Evolutionary conservation across 2,797 vertebrate species (phyloP).

Genomic region (Galago senegalensis): DNA sequence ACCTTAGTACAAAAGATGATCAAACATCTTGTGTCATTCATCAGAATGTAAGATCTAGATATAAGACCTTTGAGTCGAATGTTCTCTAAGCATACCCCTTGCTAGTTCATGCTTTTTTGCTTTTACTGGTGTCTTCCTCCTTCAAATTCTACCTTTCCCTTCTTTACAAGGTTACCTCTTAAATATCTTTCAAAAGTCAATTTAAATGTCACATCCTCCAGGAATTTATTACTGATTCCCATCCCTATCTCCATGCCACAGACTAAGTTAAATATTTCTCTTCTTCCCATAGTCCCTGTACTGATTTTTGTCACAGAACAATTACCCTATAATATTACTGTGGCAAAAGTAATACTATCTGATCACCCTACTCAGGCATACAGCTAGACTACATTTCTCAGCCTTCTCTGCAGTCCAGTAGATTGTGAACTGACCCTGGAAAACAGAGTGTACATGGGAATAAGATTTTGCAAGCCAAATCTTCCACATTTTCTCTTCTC

Average conservation of each 20-base stretch:
- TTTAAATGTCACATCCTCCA: not conserved
- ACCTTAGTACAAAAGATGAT: slow-evolving; percentile 48
- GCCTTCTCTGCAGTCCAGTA: not conserved
- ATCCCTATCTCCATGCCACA: not conserved
- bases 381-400: not conserved
- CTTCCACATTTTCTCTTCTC: not conserved
- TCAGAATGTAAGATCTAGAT: slow-evolving; percentile 33
- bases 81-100: slow-evolving; percentile 41
- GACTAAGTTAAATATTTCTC: not conserved
- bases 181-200: slow-evolving; percentile 40
- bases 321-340: not conserved
- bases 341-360: not conserved
- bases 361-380: not conserved
- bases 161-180: not conserved
- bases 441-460: not conserved
- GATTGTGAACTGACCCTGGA: not conserved
- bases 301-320: slow-evolving; percentile 22
- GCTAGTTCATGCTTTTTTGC: slow-evolving; percentile 8
- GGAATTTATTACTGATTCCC: slow-evolving; percentile 12
- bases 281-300: slow-evolving; percentile 7
- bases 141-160: not conserved
- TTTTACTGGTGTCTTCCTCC: not conserved
- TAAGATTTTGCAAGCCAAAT: not conserved
- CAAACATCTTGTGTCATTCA: slow-evolving; percentile 54
- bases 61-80: slow-evolving; percentile 1